Evolutionary conservation across 2,113 vertebrate species (phyloP), one percentile per base, ranked within the genome.

Genomic region (Ahaetulla prasina): DNA sequence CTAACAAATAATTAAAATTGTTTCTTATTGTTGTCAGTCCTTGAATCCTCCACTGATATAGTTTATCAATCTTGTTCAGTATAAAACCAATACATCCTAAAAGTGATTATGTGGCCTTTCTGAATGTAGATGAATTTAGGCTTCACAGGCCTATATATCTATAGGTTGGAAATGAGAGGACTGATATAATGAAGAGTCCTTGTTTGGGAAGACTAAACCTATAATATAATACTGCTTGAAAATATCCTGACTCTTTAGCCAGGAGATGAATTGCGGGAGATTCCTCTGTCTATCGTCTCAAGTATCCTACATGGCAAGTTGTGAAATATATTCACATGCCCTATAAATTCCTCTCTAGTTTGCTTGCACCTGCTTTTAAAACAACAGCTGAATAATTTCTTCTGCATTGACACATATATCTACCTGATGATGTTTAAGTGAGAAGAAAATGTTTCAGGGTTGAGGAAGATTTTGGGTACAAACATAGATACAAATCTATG

Each of bases 341-440:
- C 12, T 43, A 18, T 14, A 63, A 9, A 54, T 90, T 86, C 49
- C 85, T 86, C 60, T 85, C 89, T 50, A 3, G 0, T 1, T 47
- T 23, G 54, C 90, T 60, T 87, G 91, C 93, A 68, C 93, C 93
- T 86, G 94, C 11, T 39, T 94, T 89, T 80, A 96, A 91, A 96
- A 94, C 95, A 93, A 92, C 27, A 39, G 22, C 93, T 94, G 92
- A 96, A 96, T 93, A 94, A 92, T 93, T 87, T 91, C 93, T 8
- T 92, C 80, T 93, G 80, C 90, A 87, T 0, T 0, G 63, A 94
- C 9, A 39, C 50, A 74, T 68, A 95, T 93, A 87, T 95, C 94
- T 90, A 92, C 88, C 2, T 0, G 89, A 0, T 0, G 89, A 0
- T 93, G 90, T 93, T 94, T 89, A 93, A 54, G 91, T 89, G 93